Evolutionary conservation across 2,797 vertebrate species (phyloP), one percentile per base, ranked within the genome.

Genomic region (Valencia hispanica): DNA sequence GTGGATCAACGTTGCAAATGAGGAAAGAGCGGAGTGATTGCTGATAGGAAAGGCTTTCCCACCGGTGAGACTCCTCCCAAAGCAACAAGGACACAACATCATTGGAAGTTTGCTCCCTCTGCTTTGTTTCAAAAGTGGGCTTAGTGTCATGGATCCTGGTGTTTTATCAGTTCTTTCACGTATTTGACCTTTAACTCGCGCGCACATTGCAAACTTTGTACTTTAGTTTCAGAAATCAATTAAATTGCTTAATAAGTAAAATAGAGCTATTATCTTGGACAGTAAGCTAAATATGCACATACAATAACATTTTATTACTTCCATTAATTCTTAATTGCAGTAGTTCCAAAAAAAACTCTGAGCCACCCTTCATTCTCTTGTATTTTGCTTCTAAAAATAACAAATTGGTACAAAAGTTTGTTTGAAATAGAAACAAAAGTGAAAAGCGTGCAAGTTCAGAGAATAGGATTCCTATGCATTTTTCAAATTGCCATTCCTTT

Each of bases 51-150:
- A 79, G 83, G 84, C 89, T 88, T 80, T 87, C 83, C 89, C 88
- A 78, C 77, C 80, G 86, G 73, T 1, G 61, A 77, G 84, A 85
- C 94, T 93, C 94, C 94, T 89, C 94, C 93, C 91, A 82, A 68
- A 57, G 30, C 74, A 41, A 70, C 55, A 57, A 39, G n/a, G 76
- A 0, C n/a, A 12, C 9, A 75, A 61, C 20, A 9, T 51, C 63
- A 89, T 83, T 93, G 87, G 88, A 87, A 78, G 87, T 66, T 83
- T 43, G 79, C 66, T 78, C 1, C 34, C 15, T 30, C 14, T 77
- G 77, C 83, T 73, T 61, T 43, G 20, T 85, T 91, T 92, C 61
- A 86, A 90, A 91, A 80, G 68, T 72, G 45, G 43, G 17, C 8
- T 77, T 34, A 27, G 39, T 17, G 65, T 17, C 14, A 30, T 18